A percentile compares a stretch with the other conserved stretches of the same genome.
phyloP scores from a whole-genome alignment of 2,888 invertebrate genomes.

The Ectropis crepuscularia region DNA sequence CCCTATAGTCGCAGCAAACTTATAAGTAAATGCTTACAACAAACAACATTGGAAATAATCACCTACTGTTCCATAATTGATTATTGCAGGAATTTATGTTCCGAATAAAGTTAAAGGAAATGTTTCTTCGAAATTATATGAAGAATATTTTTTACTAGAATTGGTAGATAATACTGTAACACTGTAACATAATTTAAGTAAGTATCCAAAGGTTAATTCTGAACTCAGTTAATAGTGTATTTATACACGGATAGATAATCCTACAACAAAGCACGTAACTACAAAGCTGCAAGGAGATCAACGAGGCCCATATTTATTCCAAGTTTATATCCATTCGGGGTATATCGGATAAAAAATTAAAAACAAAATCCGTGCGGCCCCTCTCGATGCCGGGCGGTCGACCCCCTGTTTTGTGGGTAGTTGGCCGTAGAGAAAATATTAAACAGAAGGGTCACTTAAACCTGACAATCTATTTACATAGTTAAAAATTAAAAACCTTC shows the following conservation, averaged over 20 bases:
- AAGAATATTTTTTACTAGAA: too few species aligned
- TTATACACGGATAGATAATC: not conserved
- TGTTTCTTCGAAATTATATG: too few species aligned
- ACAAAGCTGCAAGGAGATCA: slow-evolving; percentile 23
- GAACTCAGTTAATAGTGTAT: not conserved
- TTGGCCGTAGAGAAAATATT: slow-evolving; percentile 9
- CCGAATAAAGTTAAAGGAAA: too few species aligned
- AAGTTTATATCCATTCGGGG: slow-evolving; percentile 35
- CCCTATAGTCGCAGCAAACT: too few species aligned
- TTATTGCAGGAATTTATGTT: too few species aligned
- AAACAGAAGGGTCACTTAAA: slow-evolving; percentile 10
- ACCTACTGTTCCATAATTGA: too few species aligned
- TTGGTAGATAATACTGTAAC: too few species aligned
- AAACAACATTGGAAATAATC: too few species aligned
- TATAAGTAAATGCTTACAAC: too few species aligned
- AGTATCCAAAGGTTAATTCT: too few species aligned
- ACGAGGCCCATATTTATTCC: slow-evolving; percentile 36
- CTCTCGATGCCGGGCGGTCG: slow-evolving; percentile 43
- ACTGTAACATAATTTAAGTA: too few species aligned
- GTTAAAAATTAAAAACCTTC: not conserved
- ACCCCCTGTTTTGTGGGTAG: slow-evolving; percentile 37
- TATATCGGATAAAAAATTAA: slow-evolving; percentile 71
- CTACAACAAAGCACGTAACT: slow-evolving; percentile 20
- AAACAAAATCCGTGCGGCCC: slow-evolving; percentile 69
- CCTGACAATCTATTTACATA: too few species aligned